phyloP scores from a whole-genome alignment of 2,888 invertebrate species.

The Agonopterix subpropinquella region DNA sequence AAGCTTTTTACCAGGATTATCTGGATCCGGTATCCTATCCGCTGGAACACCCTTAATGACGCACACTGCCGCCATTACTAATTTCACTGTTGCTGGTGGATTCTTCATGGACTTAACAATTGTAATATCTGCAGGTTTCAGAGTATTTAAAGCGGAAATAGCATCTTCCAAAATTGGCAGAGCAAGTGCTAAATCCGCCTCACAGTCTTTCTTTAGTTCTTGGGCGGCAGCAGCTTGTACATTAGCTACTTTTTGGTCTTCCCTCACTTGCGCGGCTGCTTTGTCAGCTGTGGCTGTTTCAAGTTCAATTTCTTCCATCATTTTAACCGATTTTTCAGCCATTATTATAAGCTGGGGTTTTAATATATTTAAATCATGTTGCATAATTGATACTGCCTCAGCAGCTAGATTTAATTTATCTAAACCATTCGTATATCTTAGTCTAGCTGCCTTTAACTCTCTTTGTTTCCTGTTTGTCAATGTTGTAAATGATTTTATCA shows the following conservation, averaged over 20 bases:
- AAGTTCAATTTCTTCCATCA: conserved; percentile 84
- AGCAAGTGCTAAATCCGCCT: conserved; percentile 92
- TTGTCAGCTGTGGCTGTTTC: conserved; percentile 87
- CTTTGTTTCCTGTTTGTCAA: conserved; percentile 83
- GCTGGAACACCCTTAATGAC: conserved; percentile 88
- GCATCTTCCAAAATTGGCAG: conserved; percentile 88
- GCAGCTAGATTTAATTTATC: conserved; percentile 87
- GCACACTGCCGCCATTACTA: conserved; percentile 94
- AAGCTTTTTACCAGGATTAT: conserved; percentile 79
- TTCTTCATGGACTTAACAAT: conserved; percentile 93
- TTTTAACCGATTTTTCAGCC: conserved; percentile 82
- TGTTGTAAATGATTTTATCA: conserved; percentile 84
- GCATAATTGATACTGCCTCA: conserved; percentile 85
- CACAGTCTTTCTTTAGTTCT: conserved; percentile 91
- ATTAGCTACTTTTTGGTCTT: conserved; percentile 92
- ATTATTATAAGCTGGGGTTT: conserved; percentile 85
- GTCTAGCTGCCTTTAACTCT: conserved; percentile 82
- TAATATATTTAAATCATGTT: conserved; percentile 81
- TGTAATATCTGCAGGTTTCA: conserved; percentile 90
- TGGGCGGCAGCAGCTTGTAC: conserved; percentile 90
- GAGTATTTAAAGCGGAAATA: conserved; percentile 85
- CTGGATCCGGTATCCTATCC: conserved; percentile 84
- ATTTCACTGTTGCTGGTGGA: conserved; percentile 87
- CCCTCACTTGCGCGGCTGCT: conserved; percentile 85
- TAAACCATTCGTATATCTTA: conserved; percentile 85